Base-by-base conservation (phyloP, 2,888 invertebrate species). In the Willowsia nigromaculata region DNA sequence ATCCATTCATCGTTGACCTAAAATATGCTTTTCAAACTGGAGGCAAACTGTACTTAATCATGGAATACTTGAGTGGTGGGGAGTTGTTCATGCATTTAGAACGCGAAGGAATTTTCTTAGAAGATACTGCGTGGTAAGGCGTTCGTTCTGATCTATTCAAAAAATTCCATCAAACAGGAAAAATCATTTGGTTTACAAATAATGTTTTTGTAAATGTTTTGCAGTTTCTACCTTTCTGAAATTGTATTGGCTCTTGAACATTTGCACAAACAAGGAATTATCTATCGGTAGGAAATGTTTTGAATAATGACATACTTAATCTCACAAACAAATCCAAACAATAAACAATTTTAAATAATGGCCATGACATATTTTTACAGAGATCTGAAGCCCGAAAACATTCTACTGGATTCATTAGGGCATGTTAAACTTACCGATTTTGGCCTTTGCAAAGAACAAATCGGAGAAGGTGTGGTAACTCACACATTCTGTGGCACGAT, bases 21-120 rank as follows among this genome's bases (percentile, higher is more conserved):
- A 98, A 98, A 93, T 99, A 99, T 95, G 99, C 99, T 92, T 99
- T 99, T 94, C 99, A 99, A 97, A 99, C 99, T 89, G 98, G 98
- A 93, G 99, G 99, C 90, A 99, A 99, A 95, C 95, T 99, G 93
- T 99, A 99, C 95, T 96, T 99, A 94, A 99, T 99, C 94, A 95
- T 99, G 94, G 99, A 99, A 95, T 99, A 99, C 95, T 95, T 99
- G 93, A 98, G 98, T 94, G 99, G 99, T 53, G 99, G 99, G 80
- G 99, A 99, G 94, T 95, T 99, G 85, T 99, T 99, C 94, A 99
- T 98, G 96, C 99, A 99, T 95, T 96, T 99, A 94, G 99, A 99
- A 94, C 95, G 98, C 93, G 99, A 99, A 95, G 99, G 99, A 91
- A 98, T 99, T 94, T 99, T 99, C 94, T 95, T 99, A 94, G 99